Evolutionary conservation across 2,888 invertebrate genomes (phyloP), one percentile per base, ranked within the genome.

Genomic region (Drosophila suboccidentalis): DNA sequence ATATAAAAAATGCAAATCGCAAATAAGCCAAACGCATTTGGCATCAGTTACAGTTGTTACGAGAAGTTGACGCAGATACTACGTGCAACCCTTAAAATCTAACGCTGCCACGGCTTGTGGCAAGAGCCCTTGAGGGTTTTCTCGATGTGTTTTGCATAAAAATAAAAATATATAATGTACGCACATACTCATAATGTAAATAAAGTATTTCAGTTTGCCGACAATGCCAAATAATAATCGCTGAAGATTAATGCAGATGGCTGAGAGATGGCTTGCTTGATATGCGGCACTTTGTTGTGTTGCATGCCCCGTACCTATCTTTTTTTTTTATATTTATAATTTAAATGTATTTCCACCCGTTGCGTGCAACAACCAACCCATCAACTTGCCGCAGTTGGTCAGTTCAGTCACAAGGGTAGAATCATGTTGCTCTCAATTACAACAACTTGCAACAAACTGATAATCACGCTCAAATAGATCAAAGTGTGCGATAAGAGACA

Each of bases 21-120:
- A 78, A 73, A 84, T 87, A 89, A 83, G 82, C 82, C 89, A 64
- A 66, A 55, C 47, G 79, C 79, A 78, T 64, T 82, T 74, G 70
- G 62, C 58, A 58, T 79, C 80, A 63, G 53, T 79, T 79, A 68
- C 78, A 78, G 22, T 75, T 49, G 46, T 43, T 50, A 51, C 47
- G 29, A 38, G 44, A 64, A 41, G 66, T 66, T 78, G 67, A 78
- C 64, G 69, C 55, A 43, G 55, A 46, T 32, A 15, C 43, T 3
- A 15, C n/a, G 63, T 76, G 77, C 78, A 77, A 80, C 80, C 80
- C 79, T 60, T 82, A 79, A 78, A 59, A 75, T 61, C 62, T 57
- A 49, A 63, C 60, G 36, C 74, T 58, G 65, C 72, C 54, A 54
- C 59, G 36, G 36, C 10, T 38, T 64, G 60, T 50, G 54, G 65